Base-by-base conservation (phyloP, 2,113 vertebrate species). In the human region DNA sequence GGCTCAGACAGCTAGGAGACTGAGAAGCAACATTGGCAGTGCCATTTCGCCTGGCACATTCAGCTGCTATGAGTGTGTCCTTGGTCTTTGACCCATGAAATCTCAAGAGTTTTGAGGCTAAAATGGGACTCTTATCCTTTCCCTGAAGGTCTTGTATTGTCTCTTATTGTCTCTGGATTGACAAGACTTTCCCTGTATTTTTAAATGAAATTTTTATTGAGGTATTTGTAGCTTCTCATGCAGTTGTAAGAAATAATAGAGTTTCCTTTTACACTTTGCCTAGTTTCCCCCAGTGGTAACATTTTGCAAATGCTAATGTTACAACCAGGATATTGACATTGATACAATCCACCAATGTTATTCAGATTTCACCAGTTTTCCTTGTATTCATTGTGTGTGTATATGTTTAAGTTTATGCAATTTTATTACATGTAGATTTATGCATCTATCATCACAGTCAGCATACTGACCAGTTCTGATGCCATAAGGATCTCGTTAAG, bases 371-470 rank as follows among this genome's bases (percentile, higher is more conserved):
- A 35, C n/a, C 59, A 17, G 30, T 72, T 92, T 89, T 55, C 45
- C 57, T 45, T 84, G 43, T 45, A 52, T 20, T 64, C 50, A 61
- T 50, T 72, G 43, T 84, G 61, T 22, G 13, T 82, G 73, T 64
- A 64, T 52, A 12, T 79, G 14, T n/a, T 68, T 88, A 45, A 11
- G 25, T 72, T 32, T 45, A 35, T n/a, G 70, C 40, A 89, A 45
- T 92, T 48, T 92, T 59, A 61, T 81, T 64, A 73, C 20, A 0
- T 18, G 6, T 40, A 80, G 8, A 38, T 45, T 73, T 38, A 25
- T 78, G 38, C 90, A 93, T 96, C 85, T 97, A 98, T 99, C 98
- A 98, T 98, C 98, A 97, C 97, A 68, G 98, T 97, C 48, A 81
- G 75, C 16, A 81, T 59, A 75, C 0, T 43, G 35, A 81, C 50